Conservation (phyloP, 2,888 invertebrate species). For the Cerastoderma edule region DNA sequence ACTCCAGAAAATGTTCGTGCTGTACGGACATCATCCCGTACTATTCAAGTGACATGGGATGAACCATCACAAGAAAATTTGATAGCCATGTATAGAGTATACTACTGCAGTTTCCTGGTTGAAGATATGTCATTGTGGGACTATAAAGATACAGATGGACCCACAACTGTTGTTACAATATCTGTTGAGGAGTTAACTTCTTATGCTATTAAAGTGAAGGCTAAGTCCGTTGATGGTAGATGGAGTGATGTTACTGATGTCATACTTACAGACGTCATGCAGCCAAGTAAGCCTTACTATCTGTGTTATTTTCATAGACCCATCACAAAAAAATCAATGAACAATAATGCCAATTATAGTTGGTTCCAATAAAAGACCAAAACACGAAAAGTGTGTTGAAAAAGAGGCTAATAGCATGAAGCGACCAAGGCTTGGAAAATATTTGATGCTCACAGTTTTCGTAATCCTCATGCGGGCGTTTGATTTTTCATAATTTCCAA, state of each 20-base stretch:
- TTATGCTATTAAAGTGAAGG: conserved; percentile 80
- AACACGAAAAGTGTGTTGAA: too few species aligned
- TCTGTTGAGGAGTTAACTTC: conserved; percentile 73
- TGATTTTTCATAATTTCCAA: too few species aligned
- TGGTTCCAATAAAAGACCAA: too few species aligned
- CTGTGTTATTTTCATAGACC: too few species aligned
- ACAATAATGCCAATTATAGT: too few species aligned
- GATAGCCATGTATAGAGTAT: conserved; percentile 81
- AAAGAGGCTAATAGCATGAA: too few species aligned
- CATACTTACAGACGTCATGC: conserved; percentile 41
- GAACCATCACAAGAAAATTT: conserved; percentile 85
- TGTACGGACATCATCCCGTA: conserved; percentile 96
- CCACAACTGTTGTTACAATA: conserved; percentile 77
- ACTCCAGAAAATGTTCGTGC: conserved; percentile 97
- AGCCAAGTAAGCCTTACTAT: conserved; percentile 15
- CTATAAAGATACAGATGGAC: conserved; percentile 75
- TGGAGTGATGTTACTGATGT: conserved; percentile 80
- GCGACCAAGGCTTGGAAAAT: too few species aligned
- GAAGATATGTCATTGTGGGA: conserved; percentile 80
- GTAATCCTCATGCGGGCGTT: too few species aligned
- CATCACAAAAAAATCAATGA: too few species aligned
- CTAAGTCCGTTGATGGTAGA: conserved; percentile 76
- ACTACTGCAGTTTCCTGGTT: conserved; percentile 77
- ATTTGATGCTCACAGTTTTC: too few species aligned
- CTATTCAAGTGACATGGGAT: conserved; percentile 89